Base-by-base conservation (phyloP, 92 coral and sea anemone genomes). In the Siderastrea siderea region DNA sequence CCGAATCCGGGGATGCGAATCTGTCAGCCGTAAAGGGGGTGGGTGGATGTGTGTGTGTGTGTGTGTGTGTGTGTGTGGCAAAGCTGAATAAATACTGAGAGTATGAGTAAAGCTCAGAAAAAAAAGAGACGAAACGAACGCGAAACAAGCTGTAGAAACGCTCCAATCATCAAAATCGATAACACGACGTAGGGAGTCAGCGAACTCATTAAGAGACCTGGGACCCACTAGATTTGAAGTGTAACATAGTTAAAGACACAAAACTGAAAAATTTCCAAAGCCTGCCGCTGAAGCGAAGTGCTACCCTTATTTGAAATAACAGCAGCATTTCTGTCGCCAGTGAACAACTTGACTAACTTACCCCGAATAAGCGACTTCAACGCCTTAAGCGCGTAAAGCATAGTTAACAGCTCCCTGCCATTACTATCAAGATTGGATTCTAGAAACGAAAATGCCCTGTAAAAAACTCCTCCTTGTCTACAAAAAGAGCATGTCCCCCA, bases 141-240 rank as follows among this genome's bases (percentile, higher is more conserved):
- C 38, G 54, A 70, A 88, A 74, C 83, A 72, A 14, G 26, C 57
- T 4, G 8, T 0, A 7, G 82, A 54, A 51, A 71, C 62, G 26
- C 57, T 45, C 82, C 84, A 88, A 44, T 88, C 92, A 44, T 88
- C 92, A 45, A 4, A 88, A 67, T 66, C 89, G 15, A 88, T 52
- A 70, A 88, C 46, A 14, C 88, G 52, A 47, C 91, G 74, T 46
- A 88, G 48, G 16, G 83, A 79, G 68, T 81, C 81, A 48, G 73
- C 64, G 12, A 47, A 80, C 67, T 47, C 82, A 78, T 88, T 82
- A 7, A 74, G 75, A 13, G 76, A 73, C 48, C 78, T 48, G 89
- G 92, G n/a, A 83, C 44, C 89, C 92, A 88, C 60, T 63, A 83
- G 13, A 74, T 64, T 47, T 80, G 75, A 14, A 88, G 47, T 1